Conservation (phyloP, 2,888 invertebrate species). For the Lamproptera curius region DNA sequence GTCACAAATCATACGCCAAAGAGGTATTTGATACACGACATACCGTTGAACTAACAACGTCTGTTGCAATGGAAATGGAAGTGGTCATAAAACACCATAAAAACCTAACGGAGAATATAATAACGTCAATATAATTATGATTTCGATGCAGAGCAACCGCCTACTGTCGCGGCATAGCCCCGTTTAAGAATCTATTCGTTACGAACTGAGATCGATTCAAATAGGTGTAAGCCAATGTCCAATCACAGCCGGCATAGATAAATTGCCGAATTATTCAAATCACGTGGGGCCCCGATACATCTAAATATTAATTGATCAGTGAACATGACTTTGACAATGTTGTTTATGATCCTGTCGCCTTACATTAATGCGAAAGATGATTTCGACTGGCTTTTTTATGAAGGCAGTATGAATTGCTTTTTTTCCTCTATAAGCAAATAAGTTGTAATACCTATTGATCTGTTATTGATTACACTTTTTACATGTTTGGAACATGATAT, state of each 20-base stretch:
- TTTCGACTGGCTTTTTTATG: constrained; percentile 4
- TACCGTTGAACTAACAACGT: too few relatives aligned
- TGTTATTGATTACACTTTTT: too few relatives aligned
- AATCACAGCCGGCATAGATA: constrained; percentile 51
- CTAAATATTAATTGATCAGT: constrained; percentile 14
- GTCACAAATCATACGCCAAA: constrained; percentile 61
- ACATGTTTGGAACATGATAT: too few relatives aligned
- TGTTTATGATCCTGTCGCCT: constrained; percentile 4
- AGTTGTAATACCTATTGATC: too few relatives aligned
- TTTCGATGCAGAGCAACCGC: background rate
- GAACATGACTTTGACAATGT: constrained; percentile 3
- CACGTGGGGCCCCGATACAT: constrained; percentile 19
- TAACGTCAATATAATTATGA: background rate
- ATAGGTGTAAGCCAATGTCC: constrained; percentile 38
- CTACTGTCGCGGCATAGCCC: constrained; percentile 4
- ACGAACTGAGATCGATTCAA: constrained; percentile 23
- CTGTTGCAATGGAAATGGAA: background rate
- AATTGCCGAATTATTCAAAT: constrained; percentile 64
- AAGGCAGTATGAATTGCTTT: background rate
- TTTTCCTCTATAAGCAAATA: too few relatives aligned
- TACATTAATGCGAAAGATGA: constrained; percentile 2
- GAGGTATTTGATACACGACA: constrained; percentile 43
- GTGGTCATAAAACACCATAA: background rate
- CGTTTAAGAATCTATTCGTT: constrained; percentile 22
- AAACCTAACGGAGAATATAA: background rate